These are phyloP conservation scores for Nephrotoma appendiculata DNA, from an alignment of 2,888 invertebrate species.

Conservation along the genomic window DNA sequence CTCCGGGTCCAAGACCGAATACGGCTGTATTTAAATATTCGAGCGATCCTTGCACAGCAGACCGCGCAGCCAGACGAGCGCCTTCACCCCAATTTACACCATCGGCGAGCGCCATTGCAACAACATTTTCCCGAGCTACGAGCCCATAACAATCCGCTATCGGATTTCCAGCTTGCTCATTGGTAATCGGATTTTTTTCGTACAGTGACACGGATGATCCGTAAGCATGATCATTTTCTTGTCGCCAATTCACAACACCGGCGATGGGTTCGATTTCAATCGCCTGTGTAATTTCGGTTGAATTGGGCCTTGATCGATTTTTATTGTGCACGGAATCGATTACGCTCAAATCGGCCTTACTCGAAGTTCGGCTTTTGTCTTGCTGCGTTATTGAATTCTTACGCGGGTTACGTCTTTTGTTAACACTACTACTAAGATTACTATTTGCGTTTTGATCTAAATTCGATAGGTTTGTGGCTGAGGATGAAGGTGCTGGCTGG, in stretches of 20 bases:
- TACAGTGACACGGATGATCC: constrained; percentile 54
- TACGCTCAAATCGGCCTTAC: neutral
- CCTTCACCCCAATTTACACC: constrained; percentile 90
- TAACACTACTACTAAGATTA: neutral
- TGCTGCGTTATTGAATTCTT: neutral
- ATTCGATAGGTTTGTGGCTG: neutral
- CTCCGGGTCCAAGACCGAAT: constrained; percentile 32
- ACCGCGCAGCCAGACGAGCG: constrained; percentile 68
- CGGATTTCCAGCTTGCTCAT: constrained; percentile 57
- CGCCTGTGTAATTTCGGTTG: neutral
- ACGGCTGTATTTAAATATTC: constrained; percentile 65
- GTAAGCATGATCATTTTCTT: constrained; percentile 30
- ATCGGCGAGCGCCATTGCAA: constrained; percentile 69
- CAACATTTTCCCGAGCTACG: constrained; percentile 53
- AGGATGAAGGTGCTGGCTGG: neutral
- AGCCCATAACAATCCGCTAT: constrained; percentile 80
- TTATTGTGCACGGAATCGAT: neutral
- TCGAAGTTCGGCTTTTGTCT: neutral
- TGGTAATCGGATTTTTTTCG: constrained; percentile 66
- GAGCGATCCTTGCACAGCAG: constrained; percentile 72
- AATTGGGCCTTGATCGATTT: neutral
- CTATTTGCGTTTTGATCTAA: constrained; percentile 20
- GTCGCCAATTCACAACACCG: constrained; percentile 31
- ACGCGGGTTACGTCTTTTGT: neutral
- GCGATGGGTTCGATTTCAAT: constrained; percentile 20